A percentile compares a stretch with the other conserved stretches of the same genome.
Evolutionary conservation across 2,797 vertebrate species (phyloP).

Genomic region (Sylvilagus floridanus): DNA sequence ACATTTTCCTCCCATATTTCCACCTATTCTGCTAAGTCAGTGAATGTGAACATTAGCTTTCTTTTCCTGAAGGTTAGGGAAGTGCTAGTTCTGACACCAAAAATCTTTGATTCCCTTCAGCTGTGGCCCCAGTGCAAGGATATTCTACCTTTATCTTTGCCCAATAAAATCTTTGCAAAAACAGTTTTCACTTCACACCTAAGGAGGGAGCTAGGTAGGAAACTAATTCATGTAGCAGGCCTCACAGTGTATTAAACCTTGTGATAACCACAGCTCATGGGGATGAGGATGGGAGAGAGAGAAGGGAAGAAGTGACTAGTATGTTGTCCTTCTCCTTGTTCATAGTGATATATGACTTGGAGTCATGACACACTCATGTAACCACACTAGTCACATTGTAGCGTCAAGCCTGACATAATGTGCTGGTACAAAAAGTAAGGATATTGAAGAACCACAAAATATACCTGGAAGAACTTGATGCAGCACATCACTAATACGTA

Average conservation of each 20-base stretch:
- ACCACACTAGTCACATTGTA: conserved; percentile 52
- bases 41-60: conserved; percentile 40
- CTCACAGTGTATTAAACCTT: neutral
- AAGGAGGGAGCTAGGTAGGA: neutral
- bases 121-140: neutral
- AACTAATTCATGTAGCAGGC: neutral
- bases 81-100: conserved; percentile 38
- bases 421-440: neutral
- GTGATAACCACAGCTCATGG: neutral
- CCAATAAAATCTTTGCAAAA: conserved; percentile 41
- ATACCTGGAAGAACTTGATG: conserved; percentile 49
- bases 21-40: neutral
- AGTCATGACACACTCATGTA: neutral
- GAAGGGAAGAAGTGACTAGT: conserved; percentile 26
- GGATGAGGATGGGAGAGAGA: neutral
- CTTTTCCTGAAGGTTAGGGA: conserved; percentile 50
- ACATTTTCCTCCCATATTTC: conserved; percentile 51
- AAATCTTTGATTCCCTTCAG: conserved; percentile 42
- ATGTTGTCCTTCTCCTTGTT: conserved; percentile 47
- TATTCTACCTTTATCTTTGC: conserved; percentile 40
- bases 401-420: neutral
- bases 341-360: conserved; percentile 28
- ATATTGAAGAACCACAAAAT: conserved; percentile 24
- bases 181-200: neutral
- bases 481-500: neutral